Conservation (phyloP, 35 echinoderm and acorn worm species). For the Heliocidaris erythrogramma region DNA sequence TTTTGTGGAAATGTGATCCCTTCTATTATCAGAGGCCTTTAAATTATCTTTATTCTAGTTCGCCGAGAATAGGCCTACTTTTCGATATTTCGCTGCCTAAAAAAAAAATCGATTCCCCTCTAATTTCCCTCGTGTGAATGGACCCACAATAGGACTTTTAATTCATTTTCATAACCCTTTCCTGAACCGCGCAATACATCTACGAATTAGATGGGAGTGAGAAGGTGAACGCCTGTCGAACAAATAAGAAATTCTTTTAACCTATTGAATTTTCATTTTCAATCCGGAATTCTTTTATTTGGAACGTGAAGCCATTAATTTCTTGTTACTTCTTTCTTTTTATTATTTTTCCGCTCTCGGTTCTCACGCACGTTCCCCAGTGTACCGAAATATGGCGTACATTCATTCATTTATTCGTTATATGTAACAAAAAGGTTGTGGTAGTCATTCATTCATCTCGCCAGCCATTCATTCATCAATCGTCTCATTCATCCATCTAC, state of each 20-base stretch:
- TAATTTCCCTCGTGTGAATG: not conserved
- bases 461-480: not conserved
- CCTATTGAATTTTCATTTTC: not conserved
- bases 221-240: not conserved
- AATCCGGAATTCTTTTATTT: constrained; percentile 3
- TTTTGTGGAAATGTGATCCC: too few species aligned
- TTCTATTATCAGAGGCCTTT: too few species aligned
- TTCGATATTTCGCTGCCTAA: too few species aligned
- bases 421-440: too few species aligned
- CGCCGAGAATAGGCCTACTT: too few species aligned
- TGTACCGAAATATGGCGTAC: not conserved
- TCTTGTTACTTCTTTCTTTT: not conserved
- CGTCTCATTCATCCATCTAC: not conserved
- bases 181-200: not conserved
- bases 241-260: not conserved
- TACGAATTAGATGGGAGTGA: not conserved
- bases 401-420: too few species aligned
- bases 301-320: not conserved
- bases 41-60: too few species aligned
- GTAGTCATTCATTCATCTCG: too few species aligned
- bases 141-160: not conserved
- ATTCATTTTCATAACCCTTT: not conserved
- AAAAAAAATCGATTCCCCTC: not conserved
- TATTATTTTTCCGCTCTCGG: not conserved
- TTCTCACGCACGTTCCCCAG: not conserved